These are phyloP conservation scores for Erpetoichthys calabaricus DNA, from an alignment of 2,797 vertebrate genomes.

Conservation along the genomic window DNA sequence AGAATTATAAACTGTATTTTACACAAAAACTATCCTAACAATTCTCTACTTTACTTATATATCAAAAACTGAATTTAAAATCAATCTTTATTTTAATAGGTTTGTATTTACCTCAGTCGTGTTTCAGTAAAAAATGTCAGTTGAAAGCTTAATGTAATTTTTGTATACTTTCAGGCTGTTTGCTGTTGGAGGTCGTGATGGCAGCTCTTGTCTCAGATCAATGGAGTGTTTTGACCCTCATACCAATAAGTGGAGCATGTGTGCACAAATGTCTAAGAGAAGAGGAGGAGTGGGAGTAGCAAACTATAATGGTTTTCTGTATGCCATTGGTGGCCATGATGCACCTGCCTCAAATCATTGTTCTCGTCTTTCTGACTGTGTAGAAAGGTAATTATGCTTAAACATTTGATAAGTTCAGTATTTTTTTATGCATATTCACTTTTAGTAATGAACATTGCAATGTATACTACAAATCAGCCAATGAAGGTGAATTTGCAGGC, in stretches of 20 bases:
- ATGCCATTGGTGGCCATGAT: slow-evolving; percentile 88
- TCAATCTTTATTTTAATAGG: no score
- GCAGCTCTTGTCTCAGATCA: slow-evolving; percentile 86
- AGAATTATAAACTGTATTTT: no score
- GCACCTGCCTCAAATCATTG: slow-evolving; percentile 89
- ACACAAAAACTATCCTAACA: no score
- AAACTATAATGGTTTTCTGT: slow-evolving; percentile 84
- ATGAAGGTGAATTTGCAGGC: no score
- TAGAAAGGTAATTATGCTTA: slow-evolving; percentile 62
- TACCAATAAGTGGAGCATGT: slow-evolving; percentile 94
- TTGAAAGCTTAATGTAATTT: neutral
- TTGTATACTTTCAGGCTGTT: slow-evolving; percentile 55
- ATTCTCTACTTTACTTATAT: no score
- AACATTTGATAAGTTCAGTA: no score
- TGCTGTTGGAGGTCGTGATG: slow-evolving; percentile 83
- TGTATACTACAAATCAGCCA: no score
- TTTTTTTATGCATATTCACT: no score
- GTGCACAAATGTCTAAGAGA: slow-evolving; percentile 83
- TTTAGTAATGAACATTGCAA: no score
- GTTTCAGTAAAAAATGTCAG: no score
- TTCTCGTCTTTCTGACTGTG: slow-evolving; percentile 80
- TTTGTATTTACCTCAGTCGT: no score
- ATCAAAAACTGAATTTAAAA: no score
- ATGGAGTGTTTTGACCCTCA: slow-evolving; percentile 96
- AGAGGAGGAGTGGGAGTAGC: slow-evolving; percentile 85